These are phyloP conservation scores for Andrena bicolor DNA, from an alignment of 2,888 invertebrate genomes.

Conservation along the genomic window DNA sequence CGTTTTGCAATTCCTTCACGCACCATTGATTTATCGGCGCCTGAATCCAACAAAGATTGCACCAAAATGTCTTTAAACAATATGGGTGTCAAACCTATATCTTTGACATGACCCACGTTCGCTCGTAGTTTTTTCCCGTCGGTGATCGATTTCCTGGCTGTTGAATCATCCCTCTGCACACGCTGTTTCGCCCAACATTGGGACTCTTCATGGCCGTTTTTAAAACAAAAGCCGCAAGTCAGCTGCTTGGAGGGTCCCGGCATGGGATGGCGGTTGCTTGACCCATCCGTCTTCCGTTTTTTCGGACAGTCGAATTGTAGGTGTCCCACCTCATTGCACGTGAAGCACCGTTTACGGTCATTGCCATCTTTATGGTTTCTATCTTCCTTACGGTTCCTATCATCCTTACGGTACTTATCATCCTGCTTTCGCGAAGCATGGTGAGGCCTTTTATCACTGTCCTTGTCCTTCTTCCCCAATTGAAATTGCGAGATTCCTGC, in stretches of 20 bases:
- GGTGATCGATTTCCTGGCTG: not conserved
- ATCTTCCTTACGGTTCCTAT: no score
- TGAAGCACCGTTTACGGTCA: not conserved
- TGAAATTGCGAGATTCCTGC: no score
- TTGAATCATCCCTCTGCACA: no score
- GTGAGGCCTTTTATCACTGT: no score
- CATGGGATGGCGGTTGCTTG: not conserved
- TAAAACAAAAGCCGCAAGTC: not conserved
- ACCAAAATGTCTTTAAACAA: not conserved
- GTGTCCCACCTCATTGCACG: not conserved
- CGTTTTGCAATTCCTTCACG: not conserved
- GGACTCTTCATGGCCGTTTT: not conserved
- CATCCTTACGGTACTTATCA: not conserved
- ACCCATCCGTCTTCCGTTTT: not conserved
- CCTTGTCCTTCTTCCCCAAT: no score
- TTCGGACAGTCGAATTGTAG: not conserved
- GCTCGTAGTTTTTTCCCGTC: not conserved
- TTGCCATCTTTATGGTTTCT: no score
- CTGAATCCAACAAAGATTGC: not conserved
- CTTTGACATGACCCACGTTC: not conserved
- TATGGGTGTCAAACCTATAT: not conserved
- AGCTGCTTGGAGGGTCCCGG: not conserved
- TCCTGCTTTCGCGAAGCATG: no score
- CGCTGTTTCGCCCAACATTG: slow-evolving; percentile 24
- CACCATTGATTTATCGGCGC: not conserved